Evolutionary conservation across 2,113 vertebrate species (phyloP), one percentile per base, ranked within the genome.

Genomic region (Nothocercus nigrocapillus): DNA sequence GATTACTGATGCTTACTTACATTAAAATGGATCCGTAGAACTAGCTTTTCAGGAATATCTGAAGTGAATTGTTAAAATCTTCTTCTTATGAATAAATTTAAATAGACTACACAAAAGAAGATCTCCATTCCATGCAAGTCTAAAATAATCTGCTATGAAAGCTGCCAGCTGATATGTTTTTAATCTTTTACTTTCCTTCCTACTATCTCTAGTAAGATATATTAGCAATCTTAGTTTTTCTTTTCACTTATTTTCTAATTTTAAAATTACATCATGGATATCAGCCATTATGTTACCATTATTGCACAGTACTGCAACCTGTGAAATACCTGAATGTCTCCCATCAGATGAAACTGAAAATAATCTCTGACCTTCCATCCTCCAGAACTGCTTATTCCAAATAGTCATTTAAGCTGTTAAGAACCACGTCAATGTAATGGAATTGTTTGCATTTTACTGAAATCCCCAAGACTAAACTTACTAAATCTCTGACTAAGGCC

Each of bases 381-480:
- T 79, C 40, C 75, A 12, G 28, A 11, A 19, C n/a, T 82, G 24
- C 12, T 73, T 82, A 87, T 92, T 93, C 34, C 63, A 85, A 49
- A 17, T 89, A 73, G 25, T 66, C 2, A 38, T 82, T 93, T 80
- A 76, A 76, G 36, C 40, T 87, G 28, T 58, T 82, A 25, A 72
- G 56, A 86, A 64, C 28, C 9, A 61, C 92, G 42, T 58, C 62
- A 72, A 20, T 44, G 15, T 66, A 24, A 62, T 69, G 13, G 40
- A 87, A 93, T 82, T 89, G 27, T 30, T 89, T 63, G 40, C 40
- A 62, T 87, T 89, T 87, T 82, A 63, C 78, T 74, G 49, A 94
- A 91, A 74, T 76, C 4, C 7, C 5, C 40, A 3, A 62, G 84
- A 76, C 24, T 68, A 75, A 88, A 76, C 3, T 82, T 89, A 58